phyloP scores from a whole-genome alignment of 1,140 invertebrate species.

The Elysia chlorotica region DNA sequence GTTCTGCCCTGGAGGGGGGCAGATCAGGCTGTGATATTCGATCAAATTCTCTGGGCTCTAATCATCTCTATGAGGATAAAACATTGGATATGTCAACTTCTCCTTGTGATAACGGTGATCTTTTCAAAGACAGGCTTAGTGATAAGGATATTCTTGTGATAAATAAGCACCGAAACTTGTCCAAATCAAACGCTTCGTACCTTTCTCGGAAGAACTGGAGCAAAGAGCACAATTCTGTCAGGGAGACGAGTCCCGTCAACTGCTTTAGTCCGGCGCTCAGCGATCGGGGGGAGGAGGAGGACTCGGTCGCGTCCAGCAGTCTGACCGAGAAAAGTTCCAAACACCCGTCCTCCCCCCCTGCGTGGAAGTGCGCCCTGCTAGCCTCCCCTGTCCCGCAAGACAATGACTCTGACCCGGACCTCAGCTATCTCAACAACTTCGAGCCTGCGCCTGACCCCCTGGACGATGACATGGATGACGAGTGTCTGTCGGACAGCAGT shows the following conservation, averaged over 20 bases:
- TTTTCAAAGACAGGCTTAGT: constrained; percentile 21
- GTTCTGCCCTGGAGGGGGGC: not conserved
- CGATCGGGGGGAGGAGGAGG: constrained; percentile 22
- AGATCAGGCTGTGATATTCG: constrained; percentile 8
- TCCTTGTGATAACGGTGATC: constrained; percentile 13
- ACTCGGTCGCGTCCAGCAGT: constrained; percentile 26
- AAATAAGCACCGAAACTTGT: not conserved
- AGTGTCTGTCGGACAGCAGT: constrained; percentile 47
- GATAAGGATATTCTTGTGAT: constrained; percentile 24
- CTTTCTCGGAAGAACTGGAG: constrained; percentile 8
- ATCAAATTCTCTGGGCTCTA: not conserved
- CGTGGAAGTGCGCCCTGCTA: constrained; percentile 11
- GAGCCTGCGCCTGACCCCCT: not conserved
- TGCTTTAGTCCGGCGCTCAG: constrained; percentile 22
- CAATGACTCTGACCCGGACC: not conserved
- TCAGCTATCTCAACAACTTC: constrained; percentile 3
- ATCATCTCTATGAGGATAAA: not conserved
- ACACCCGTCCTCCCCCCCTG: constrained; percentile 12
- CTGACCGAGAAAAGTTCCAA: constrained; percentile 23
- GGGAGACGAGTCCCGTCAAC: constrained; percentile 12
- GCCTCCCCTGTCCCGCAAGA: not conserved
- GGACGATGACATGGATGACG: no score
- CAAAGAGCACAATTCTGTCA: constrained; percentile 3
- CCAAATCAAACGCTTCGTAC: constrained; percentile 19
- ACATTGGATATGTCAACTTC: constrained; percentile 1